Evolutionary conservation across 2,113 vertebrate species (phyloP), one percentile per base, ranked within the genome.

Genomic region (Clupea harengus): DNA sequence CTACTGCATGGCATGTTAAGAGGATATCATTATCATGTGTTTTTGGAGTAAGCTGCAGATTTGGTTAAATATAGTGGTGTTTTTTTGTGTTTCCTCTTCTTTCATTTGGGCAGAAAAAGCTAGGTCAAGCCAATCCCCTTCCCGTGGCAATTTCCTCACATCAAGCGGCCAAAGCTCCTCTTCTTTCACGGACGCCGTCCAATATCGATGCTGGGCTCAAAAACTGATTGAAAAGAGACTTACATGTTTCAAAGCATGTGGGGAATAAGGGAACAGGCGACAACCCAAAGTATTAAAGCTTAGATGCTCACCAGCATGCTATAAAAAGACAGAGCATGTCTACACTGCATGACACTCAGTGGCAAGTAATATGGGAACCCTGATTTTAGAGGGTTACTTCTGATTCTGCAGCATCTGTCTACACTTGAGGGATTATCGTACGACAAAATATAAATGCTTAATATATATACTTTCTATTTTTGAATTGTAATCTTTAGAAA

Each of bases 191-290:
- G 90, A 93, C 90, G 91, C 72, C 84, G 91, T 94, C 94, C 94
- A 95, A 92, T 95, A 95, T 95, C 94, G 91, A 95, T 92, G 93
- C 93, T 92, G 94, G 92, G 93, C 92, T 94, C 89, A 87, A 91
- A 94, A 94, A 94, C 90, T 93, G 93, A 94, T 94, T 94, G 93
- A 95, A 94, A 94, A 93, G 93, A 93, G 94, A 94, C 94, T 95
- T 95, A 93, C 93, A 95, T 91, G 93, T 95, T 95, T 95, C 94
- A 96, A 96, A 95, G 95, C 94, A 93, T 94, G 92, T 93, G 93
- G 95, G 94, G 95, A 95, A 92, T 93, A 93, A 90, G 93, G 94
- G 95, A 94, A 92, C 92, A 94, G 94, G 94, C 94, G 86, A 85
- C 91, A 92, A 89, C 92, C 93, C 92, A 95, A 91, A 93, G 92